Percentiles rank a stretch among this genome's conserved stretches.
phyloP scores from a whole-genome alignment of 2,888 invertebrate genomes.

The Aethes cnicana region DNA sequence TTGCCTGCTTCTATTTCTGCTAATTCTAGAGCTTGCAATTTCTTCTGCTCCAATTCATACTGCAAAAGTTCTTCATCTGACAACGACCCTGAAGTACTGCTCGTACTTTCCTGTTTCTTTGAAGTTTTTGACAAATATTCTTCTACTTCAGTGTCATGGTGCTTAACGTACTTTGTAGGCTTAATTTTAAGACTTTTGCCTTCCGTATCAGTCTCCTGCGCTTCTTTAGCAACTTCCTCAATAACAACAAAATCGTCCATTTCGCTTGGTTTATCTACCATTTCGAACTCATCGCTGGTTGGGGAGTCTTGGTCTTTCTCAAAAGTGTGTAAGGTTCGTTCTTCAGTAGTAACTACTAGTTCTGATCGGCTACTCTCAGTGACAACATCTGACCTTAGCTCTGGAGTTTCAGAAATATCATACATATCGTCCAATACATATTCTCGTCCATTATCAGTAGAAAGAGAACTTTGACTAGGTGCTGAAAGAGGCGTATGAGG shows the following conservation, averaged over 20 bases:
- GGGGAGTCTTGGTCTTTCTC: conserved; percentile 88
- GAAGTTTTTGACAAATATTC: conserved; percentile 87
- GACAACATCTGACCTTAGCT: conserved; percentile 75
- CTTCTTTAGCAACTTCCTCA: conserved; percentile 93
- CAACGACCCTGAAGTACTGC: conserved; percentile 82
- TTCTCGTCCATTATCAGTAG: conserved; percentile 85
- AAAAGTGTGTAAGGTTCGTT: conserved; percentile 76
- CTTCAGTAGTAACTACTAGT: conserved; percentile 83
- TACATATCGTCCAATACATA: conserved; percentile 84
- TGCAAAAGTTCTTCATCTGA: conserved; percentile 83
- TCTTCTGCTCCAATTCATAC: conserved; percentile 87
- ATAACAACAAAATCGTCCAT: conserved; percentile 94
- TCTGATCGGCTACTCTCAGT: conserved; percentile 81
- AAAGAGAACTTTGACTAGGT: conserved; percentile 85
- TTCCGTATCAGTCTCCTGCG: conserved; percentile 90
- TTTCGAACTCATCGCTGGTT: conserved; percentile 92
- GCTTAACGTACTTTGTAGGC: conserved; percentile 76
- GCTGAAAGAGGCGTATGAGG: conserved; percentile 84
- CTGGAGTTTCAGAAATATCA: conserved; percentile 82
- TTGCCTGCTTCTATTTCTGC: conserved; percentile 87
- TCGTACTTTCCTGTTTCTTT: conserved; percentile 83
- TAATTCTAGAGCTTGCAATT: conserved; percentile 72
- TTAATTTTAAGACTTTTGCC: conserved; percentile 90
- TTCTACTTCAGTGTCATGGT: conserved; percentile 87
- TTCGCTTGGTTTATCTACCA: conserved; percentile 92